Conservation (phyloP, 2,888 invertebrate species). For the Harpalus rubripes region DNA sequence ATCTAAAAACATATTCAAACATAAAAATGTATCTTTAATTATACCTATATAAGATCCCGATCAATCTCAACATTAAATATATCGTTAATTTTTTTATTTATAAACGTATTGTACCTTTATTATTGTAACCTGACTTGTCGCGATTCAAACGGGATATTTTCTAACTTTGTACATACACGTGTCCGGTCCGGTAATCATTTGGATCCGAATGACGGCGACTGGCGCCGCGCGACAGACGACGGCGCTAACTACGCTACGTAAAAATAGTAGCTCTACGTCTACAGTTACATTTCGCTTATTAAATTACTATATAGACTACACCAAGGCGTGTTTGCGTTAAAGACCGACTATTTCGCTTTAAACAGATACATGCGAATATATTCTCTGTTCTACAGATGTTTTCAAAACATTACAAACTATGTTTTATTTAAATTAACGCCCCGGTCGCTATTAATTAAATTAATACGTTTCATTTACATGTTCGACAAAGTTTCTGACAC, state of each 20-base stretch:
- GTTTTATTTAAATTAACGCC: constrained; percentile 62
- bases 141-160: constrained; percentile 69
- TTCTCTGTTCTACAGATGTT: constrained; percentile 43
- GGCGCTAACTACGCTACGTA: constrained; percentile 3
- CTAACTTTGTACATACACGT: constrained; percentile 68
- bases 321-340: constrained; percentile 31
- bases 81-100: no score
- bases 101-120: no score
- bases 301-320: constrained; percentile 41
- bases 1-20: no score
- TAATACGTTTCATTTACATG: constrained; percentile 62
- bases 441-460: constrained; percentile 52
- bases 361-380: constrained; percentile 38
- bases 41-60: no score
- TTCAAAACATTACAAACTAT: constrained; percentile 57
- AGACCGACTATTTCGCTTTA: constrained; percentile 31
- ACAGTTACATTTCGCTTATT: constrained; percentile 55
- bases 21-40: no score
- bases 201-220: constrained; percentile 56
- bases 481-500: constrained; percentile 58
- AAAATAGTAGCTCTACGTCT: constrained; percentile 16
- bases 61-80: no score
- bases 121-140: neutral
- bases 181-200: constrained; percentile 69
- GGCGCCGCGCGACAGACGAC: neutral